Conservation (phyloP, 2,888 invertebrate genomes). For the Mesorhabditis belari region DNA sequence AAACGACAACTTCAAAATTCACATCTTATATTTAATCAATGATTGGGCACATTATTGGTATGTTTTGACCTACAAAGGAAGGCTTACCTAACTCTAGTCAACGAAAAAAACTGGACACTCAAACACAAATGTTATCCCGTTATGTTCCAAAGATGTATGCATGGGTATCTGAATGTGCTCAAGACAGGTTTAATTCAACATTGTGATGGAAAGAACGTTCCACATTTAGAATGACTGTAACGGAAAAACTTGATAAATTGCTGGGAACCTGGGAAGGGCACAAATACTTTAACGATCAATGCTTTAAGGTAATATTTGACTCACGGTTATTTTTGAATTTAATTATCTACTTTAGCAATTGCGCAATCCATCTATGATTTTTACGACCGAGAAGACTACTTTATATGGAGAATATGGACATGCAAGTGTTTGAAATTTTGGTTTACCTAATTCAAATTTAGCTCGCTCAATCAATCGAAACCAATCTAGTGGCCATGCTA, state of each 20-base stretch:
- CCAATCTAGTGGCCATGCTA: conserved; percentile 72
- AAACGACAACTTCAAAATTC: conserved; percentile 82
- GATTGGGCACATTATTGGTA: conserved; percentile 83
- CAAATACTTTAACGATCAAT: conserved; percentile 56
- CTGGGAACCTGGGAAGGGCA: conserved; percentile 94
- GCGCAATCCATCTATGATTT: conserved; percentile 67
- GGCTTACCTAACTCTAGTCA: conserved; percentile 65
- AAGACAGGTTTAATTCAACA: conserved; percentile 1
- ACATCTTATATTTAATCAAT: conserved; percentile 95
- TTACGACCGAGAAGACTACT: background rate
- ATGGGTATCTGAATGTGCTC: conserved; percentile 74
- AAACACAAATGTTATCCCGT: conserved; percentile 84
- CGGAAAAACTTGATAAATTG: conserved; percentile 68
- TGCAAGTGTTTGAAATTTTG: background rate
- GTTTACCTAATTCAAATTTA: background rate
- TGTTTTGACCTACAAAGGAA: background rate
- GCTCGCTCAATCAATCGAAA: conserved; percentile 54
- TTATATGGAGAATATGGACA: background rate
- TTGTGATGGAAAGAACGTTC: background rate
- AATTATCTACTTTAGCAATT: conserved; percentile 64
- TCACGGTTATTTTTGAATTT: conserved; percentile 55
- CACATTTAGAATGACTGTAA: conserved; percentile 3
- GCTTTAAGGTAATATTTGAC: conserved; percentile 38
- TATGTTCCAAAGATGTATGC: conserved; percentile 98
- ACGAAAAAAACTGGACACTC: conserved; percentile 84